phyloP scores from a whole-genome alignment of 2,797 vertebrate genomes.

The Petrocephalus schoutedeni region DNA sequence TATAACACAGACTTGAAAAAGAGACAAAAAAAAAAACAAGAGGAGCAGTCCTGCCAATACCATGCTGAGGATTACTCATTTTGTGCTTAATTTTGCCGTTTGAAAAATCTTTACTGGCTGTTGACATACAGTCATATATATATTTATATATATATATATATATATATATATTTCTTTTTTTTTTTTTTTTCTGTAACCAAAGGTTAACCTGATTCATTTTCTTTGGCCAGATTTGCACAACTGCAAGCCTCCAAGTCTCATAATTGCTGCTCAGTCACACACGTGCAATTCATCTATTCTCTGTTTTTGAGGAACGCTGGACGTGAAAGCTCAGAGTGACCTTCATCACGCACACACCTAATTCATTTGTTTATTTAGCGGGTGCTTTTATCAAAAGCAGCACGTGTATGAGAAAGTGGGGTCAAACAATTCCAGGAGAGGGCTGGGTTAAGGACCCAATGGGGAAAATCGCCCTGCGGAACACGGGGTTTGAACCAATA shows the following conservation, averaged over 20 bases:
- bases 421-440: not conserved
- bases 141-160: not conserved
- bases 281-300: not conserved
- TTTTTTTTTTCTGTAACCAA: not conserved
- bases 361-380: not conserved
- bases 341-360: not conserved
- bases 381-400: not conserved
- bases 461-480: not conserved
- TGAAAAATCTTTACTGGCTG: not conserved
- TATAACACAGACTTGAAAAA: constrained; percentile 25
- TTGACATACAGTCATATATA: not conserved
- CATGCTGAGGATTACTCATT: not conserved
- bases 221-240: not conserved
- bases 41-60: not conserved
- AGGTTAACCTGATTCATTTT: not conserved
- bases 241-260: not conserved
- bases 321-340: not conserved
- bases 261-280: not conserved
- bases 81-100: constrained; percentile 11
- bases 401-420: not conserved
- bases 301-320: constrained; percentile 24
- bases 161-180: too few relatives aligned
- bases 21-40: too few relatives aligned
- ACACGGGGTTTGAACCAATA: not conserved
- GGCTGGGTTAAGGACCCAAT: not conserved